Percentiles rank a stretch among this genome's conserved stretches.
phyloP scores from a whole-genome alignment of 2,113 vertebrate species.

The Lethenteron camtschaticum region DNA sequence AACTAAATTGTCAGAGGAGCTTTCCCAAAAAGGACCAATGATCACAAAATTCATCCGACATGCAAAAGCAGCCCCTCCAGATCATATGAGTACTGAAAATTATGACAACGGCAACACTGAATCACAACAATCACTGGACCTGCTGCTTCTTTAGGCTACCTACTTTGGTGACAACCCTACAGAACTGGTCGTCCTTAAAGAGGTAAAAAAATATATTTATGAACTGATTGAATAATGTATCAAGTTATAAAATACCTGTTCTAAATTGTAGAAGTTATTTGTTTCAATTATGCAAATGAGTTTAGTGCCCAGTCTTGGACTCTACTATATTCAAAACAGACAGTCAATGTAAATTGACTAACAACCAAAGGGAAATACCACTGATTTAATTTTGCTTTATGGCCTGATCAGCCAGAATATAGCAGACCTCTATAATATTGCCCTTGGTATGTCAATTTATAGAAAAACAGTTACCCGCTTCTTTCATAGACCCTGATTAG shows the following conservation, averaged over 20 bases:
- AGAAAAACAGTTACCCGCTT: too few species aligned
- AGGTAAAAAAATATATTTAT: not conserved
- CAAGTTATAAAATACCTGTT: not conserved
- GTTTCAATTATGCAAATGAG: not conserved
- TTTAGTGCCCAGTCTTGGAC: not conserved
- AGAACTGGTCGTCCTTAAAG: slow-evolving; percentile 6
- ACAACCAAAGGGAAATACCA: too few species aligned
- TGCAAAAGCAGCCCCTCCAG: not conserved
- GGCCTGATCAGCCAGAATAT: too few species aligned
- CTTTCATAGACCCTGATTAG: too few species aligned
- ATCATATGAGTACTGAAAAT: too few species aligned
- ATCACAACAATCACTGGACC: slow-evolving; percentile 2
- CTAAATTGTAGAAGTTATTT: slow-evolving; percentile 6
- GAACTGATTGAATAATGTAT: slow-evolving; percentile 4
- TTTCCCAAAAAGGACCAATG: slow-evolving; percentile 10
- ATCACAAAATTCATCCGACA: slow-evolving; percentile 7
- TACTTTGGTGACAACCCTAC: slow-evolving; percentile 5
- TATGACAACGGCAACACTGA: not conserved
- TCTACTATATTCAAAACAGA: too few species aligned
- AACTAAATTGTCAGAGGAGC: not conserved
- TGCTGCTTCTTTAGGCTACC: not conserved
- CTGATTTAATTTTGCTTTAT: too few species aligned
- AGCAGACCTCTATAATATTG: too few species aligned
- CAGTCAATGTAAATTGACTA: not conserved
- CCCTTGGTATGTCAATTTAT: too few species aligned